Evolutionary conservation across 1,140 invertebrate species (phyloP).

Genomic region (Caenorhabditis remanei): DNA sequence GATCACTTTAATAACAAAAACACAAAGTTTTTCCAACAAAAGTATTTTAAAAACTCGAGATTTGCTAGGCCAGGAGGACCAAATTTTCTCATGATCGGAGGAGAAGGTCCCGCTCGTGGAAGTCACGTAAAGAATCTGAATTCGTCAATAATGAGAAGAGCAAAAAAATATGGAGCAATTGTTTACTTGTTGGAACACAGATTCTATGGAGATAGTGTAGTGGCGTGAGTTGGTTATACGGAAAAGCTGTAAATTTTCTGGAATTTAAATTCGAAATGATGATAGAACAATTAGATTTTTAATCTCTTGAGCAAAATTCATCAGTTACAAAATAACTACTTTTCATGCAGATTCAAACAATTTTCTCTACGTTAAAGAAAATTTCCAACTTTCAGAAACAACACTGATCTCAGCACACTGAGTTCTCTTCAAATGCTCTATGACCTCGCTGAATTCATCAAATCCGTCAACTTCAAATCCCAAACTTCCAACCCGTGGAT

Average conservation of each 20-base stretch:
- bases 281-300: not conserved
- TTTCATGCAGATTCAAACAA: too few species aligned
- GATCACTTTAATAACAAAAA: conserved; percentile 50
- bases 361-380: not conserved
- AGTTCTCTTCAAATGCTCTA: conserved; percentile 36
- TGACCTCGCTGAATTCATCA: conserved; percentile 53
- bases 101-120: conserved; percentile 42
- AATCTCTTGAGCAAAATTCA: not conserved
- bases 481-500: conserved; percentile 13
- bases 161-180: conserved; percentile 24
- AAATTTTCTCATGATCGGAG: conserved; percentile 64
- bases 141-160: not conserved
- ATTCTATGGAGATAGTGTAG: conserved; percentile 50
- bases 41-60: conserved; percentile 50
- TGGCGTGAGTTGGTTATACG: not conserved
- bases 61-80: conserved; percentile 58
- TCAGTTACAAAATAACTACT: too few species aligned
- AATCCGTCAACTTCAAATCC: not conserved
- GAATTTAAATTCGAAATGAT: too few species aligned
- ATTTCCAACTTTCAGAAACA: conserved; percentile 17
- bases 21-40: conserved; percentile 13
- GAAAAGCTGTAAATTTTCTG: too few species aligned
- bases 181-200: conserved; percentile 52
- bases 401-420: not conserved
- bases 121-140: conserved; percentile 17